Evolutionary conservation across 2,113 vertebrate genomes (phyloP).

Genomic region (Nesogale talazaci): DNA sequence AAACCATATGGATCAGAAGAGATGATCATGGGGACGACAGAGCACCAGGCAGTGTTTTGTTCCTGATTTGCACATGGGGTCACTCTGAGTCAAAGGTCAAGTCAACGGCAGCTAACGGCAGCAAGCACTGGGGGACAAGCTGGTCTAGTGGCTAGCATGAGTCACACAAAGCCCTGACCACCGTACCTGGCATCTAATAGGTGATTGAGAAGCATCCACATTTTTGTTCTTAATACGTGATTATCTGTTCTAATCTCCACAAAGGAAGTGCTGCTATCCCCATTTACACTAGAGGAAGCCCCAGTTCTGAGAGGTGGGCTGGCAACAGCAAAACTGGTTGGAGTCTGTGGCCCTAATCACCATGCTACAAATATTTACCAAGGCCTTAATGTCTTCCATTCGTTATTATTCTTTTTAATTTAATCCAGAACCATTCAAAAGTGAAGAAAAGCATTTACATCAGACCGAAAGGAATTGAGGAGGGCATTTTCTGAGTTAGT

Average conservation of each 20-base stretch:
- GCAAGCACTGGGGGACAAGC: not conserved
- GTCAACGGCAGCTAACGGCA: not conserved
- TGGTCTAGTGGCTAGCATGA: not conserved
- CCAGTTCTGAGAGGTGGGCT: constrained; percentile 13
- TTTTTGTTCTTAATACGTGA: not conserved
- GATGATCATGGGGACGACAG: not conserved
- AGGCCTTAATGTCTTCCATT: constrained; percentile 51
- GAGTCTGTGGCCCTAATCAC: constrained; percentile 3
- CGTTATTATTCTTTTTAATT: constrained; percentile 61
- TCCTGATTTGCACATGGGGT: not conserved
- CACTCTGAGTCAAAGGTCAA: not conserved
- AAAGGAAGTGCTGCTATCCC: not conserved
- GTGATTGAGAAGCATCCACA: not conserved
- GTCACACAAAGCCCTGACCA: not conserved
- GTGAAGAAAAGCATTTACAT: constrained; percentile 30
- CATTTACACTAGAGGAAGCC: not conserved
- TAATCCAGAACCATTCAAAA: constrained; percentile 38
- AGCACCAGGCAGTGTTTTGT: not conserved
- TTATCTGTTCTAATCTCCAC: constrained; percentile 9
- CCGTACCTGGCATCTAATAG: constrained; percentile 21
- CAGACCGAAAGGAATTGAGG: constrained; percentile 20
- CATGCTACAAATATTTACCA: constrained; percentile 34
- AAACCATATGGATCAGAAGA: not conserved
- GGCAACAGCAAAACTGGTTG: not conserved
- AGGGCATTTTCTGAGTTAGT: constrained; percentile 16